Percentiles rank a stretch among this genome's conserved stretches.
Conservation (phyloP, 2,888 invertebrate genomes). For the Lochmaea crataegi region DNA sequence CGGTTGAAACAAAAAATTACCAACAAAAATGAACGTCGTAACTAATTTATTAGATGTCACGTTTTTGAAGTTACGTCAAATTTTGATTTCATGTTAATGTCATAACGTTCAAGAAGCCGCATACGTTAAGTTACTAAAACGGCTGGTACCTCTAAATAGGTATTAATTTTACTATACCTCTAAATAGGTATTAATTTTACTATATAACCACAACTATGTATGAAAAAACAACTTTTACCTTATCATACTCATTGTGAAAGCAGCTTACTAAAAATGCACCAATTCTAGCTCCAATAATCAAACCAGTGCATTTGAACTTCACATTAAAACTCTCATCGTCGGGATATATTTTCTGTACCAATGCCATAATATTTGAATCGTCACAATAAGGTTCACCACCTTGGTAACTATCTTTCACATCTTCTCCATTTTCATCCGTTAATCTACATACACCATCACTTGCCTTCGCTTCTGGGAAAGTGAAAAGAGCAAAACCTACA, state of each 20-base stretch:
- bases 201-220: too few species aligned
- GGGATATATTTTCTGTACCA: constrained; percentile 8
- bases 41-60: too few species aligned
- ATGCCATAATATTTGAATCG: neutral
- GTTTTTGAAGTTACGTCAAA: too few species aligned
- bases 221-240: too few species aligned
- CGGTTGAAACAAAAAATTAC: too few species aligned
- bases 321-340: constrained; percentile 2
- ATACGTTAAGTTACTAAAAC: too few species aligned
- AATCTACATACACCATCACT: neutral
- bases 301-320: neutral
- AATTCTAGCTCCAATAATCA: neutral
- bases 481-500: neutral
- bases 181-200: too few species aligned
- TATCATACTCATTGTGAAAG: constrained; percentile 9
- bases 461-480: neutral
- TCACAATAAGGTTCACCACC: constrained; percentile 2
- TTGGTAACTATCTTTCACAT: neutral
- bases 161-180: too few species aligned
- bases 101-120: too few species aligned
- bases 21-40: too few species aligned
- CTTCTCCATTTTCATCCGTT: neutral
- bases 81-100: too few species aligned
- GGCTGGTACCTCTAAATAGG: too few species aligned
- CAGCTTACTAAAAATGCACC: neutral